Evolutionary conservation across 2,888 invertebrate species (phyloP).

Genomic region (Tethea ocularis): DNA sequence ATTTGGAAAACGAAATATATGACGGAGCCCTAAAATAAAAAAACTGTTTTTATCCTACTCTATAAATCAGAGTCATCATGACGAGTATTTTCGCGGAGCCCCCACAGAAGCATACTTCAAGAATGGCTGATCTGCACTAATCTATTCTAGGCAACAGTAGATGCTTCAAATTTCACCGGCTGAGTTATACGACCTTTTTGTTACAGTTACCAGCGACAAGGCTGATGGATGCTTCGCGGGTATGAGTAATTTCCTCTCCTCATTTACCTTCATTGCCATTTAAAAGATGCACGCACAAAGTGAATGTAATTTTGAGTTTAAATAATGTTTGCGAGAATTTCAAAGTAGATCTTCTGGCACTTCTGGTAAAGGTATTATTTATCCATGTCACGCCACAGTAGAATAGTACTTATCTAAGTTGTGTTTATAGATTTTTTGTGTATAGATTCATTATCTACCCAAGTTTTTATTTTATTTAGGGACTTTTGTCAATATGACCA

Average conservation of each 20-base stretch:
- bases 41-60: too few relatives aligned
- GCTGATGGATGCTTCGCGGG: constrained; percentile 7
- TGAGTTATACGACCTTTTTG: constrained; percentile 2
- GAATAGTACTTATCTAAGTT: too few relatives aligned
- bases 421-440: too few relatives aligned
- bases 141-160: not conserved
- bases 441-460: too few relatives aligned
- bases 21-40: too few relatives aligned
- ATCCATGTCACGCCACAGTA: not conserved
- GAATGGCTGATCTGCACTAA: not conserved
- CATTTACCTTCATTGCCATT: constrained; percentile 11
- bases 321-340: constrained; percentile 4
- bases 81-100: too few relatives aligned
- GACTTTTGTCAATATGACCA: too few relatives aligned
- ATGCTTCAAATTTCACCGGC: not conserved
- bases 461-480: too few relatives aligned
- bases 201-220: constrained; percentile 2
- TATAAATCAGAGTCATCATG: too few relatives aligned
- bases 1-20: too few relatives aligned
- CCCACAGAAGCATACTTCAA: too few relatives aligned
- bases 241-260: constrained; percentile 10
- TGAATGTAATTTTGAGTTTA: constrained; percentile 8
- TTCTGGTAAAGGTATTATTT: not conserved
- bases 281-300: constrained; percentile 9
- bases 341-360: too few relatives aligned